A percentile compares a stretch with the other conserved stretches of the same genome.
Evolutionary conservation across 2,888 invertebrate species (phyloP).

Genomic region (Thymelicus sylvestris): DNA sequence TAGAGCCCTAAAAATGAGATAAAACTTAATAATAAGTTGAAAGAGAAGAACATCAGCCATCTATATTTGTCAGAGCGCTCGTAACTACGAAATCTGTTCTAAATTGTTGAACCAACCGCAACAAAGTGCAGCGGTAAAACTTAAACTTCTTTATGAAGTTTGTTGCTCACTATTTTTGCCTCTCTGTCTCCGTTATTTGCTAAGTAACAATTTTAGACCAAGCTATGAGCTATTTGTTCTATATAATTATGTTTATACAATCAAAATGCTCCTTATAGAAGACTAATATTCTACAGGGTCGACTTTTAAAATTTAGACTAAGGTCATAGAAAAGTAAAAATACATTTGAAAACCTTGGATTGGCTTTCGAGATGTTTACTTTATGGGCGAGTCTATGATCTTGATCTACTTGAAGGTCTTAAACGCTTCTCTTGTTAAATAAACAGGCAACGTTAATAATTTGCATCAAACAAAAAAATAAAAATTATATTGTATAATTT

Average conservation of each 20-base stretch:
- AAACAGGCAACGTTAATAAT: too few relatives aligned
- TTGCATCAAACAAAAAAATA: neutral
- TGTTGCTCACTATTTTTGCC: constrained; percentile 11
- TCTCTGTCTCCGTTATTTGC: constrained; percentile 5
- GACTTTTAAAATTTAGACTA: too few relatives aligned
- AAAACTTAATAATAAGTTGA: neutral
- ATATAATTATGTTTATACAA: too few relatives aligned
- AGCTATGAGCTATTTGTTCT: neutral
- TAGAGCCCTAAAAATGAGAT: neutral
- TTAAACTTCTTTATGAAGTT: constrained; percentile 14
- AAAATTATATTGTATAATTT: neutral
- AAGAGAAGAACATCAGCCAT: neutral
- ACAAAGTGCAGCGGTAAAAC: constrained; percentile 22
- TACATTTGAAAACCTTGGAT: too few relatives aligned
- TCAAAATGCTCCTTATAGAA: too few relatives aligned
- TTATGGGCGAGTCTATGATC: too few relatives aligned
- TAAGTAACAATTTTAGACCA: constrained; percentile 6
- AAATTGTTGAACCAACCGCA: constrained; percentile 3
- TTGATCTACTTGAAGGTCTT: too few relatives aligned
- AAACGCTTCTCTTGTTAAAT: too few relatives aligned
- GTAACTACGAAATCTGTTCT: constrained; percentile 15
- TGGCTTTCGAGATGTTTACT: too few relatives aligned
- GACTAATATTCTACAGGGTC: too few relatives aligned
- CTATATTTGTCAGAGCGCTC: constrained; percentile 1
- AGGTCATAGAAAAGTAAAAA: too few relatives aligned